Conservation (phyloP, 2,113 vertebrate species). For the Callipepla californica region DNA sequence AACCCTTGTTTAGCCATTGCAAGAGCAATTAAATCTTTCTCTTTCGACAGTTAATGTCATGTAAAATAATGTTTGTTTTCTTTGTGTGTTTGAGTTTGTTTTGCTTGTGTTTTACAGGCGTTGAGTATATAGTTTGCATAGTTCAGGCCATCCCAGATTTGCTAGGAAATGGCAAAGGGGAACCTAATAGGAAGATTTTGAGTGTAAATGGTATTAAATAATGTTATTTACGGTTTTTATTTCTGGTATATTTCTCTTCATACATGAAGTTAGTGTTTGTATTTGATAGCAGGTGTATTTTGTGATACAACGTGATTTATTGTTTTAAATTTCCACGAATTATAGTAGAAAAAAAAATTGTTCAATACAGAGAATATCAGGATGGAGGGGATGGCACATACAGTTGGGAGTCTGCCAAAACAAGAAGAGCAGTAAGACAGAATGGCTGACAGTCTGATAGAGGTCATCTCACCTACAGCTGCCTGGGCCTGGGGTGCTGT, state of each 20-base stretch:
- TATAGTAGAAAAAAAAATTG: not conserved
- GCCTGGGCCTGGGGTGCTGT: not conserved
- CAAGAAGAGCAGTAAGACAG: not conserved
- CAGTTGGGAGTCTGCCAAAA: not conserved
- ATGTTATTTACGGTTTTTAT: not conserved
- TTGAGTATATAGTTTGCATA: not conserved
- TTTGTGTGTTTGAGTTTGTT: not conserved
- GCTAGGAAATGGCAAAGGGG: not conserved
- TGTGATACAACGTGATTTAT: not conserved
- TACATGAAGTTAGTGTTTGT: not conserved
- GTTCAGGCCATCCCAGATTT: not conserved
- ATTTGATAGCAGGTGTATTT: not conserved
- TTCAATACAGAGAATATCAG: accelerated
- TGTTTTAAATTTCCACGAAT: not conserved
- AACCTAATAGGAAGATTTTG: not conserved
- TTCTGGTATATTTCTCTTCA: not conserved
- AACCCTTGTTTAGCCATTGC: not conserved
- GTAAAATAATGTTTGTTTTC: not conserved
- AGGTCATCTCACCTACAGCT: not conserved
- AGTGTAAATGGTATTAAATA: not conserved
- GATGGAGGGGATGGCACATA: not conserved
- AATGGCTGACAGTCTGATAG: not conserved
- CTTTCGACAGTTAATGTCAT: not conserved
- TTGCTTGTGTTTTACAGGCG: not conserved
- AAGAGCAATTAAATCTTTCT: not conserved